Evolutionary conservation across 1,140 invertebrate species (phyloP), one percentile per base, ranked within the genome.

Genomic region (Meloidogyne hapla): DNA sequence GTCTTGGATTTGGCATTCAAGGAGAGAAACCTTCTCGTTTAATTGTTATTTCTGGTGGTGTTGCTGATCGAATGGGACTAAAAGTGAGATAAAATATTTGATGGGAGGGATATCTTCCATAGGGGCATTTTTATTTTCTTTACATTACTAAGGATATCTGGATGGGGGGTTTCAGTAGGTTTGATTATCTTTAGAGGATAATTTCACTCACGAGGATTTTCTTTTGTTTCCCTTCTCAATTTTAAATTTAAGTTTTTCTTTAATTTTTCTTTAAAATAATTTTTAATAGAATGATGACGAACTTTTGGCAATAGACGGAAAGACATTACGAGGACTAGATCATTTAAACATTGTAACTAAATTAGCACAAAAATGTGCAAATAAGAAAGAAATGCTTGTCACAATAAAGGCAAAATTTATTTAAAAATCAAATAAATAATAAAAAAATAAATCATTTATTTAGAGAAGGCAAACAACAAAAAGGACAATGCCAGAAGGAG

Each of bases 371-470:
- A 70, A 26, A 28, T 45, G 40, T 70, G 33, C 40, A 61, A 70
- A 45, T 26, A 61, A 25, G 33, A 21, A 25, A 18, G 18, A 61
- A 70, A 70, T 25, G 25, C 23, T 70, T 45, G 69, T 70, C 15
- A 70, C 69, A 28, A 61, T 70, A 25, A 70, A 61, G 69, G 69
- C 61, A n/a, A 45, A 61, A 69, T 26, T n/a, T n/a, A 45, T 69
- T 28, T 33, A 12, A 23, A 69, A 69, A 69, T 23, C 40, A 26
- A 69, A 68, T 67, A 38, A 68, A 68, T n/a, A 33, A 40, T 68
- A 21, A 10, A 28, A 18, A 42, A 18, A 26, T 45, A 6, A 45
- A 15, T 26, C n/a, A n/a, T 61, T 26, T 61, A 9, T 70, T 70
- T 25, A 70, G 69, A 45, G 69, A 10, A 56, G 40, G 1, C 68